These are phyloP conservation scores for Ophraella communa DNA, from an alignment of 2,888 invertebrate genomes.

Conservation along the genomic window DNA sequence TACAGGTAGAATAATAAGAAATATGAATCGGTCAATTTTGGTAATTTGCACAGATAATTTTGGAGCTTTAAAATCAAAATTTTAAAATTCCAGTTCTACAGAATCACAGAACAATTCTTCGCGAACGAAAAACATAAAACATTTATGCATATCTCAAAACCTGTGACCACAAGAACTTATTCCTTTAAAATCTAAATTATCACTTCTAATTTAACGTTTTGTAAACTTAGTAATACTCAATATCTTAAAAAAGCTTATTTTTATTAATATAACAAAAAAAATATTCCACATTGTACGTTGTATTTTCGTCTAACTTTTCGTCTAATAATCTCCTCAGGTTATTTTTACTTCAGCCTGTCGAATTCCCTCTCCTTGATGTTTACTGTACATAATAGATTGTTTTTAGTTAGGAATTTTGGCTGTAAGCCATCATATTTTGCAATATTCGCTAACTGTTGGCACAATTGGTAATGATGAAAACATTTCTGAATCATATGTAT, in stretches of 20 bases:
- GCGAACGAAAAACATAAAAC: no score
- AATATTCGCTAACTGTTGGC: constrained; percentile 43
- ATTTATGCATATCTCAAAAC: no score
- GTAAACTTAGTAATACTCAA: neutral
- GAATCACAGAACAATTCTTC: no score
- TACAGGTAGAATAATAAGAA: no score
- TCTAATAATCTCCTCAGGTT: constrained; percentile 5
- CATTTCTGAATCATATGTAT: constrained; percentile 16
- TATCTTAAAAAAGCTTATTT: neutral
- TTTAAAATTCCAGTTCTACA: no score
- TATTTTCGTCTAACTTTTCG: constrained; percentile 7
- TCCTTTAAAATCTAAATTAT: no score
- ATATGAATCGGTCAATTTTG: no score
- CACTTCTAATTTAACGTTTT: no score
- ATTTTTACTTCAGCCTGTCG: constrained; percentile 15
- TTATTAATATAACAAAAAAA: neutral
- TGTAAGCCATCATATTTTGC: constrained; percentile 31
- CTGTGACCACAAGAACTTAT: no score
- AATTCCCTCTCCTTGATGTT: constrained; percentile 18
- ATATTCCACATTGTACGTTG: neutral
- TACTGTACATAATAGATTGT: constrained; percentile 29
- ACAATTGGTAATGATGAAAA: constrained; percentile 31
- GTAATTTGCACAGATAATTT: no score
- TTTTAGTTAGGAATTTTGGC: constrained; percentile 39
- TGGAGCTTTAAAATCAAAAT: no score